Evolutionary conservation across 1,140 invertebrate species (phyloP), one percentile per base, ranked within the genome.

Genomic region (Ooceraea biroi): DNA sequence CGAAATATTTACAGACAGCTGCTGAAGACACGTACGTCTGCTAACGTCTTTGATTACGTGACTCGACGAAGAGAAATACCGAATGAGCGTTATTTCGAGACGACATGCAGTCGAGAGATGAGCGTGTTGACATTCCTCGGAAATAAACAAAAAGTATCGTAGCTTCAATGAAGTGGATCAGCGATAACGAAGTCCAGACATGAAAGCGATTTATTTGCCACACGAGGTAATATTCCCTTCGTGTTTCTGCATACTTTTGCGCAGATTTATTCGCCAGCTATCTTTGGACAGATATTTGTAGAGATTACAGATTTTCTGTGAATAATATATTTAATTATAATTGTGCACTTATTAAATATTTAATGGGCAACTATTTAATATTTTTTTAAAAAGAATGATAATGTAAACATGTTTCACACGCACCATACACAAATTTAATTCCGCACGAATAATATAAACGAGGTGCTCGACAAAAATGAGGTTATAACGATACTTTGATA

Each of bases 111-210:
- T 1, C 3, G 3, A 44, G 25, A 3, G 44, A 69, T 50, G 25
- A 8, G 25, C 14, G 55, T 44, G 72, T 41, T 74, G 72, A 74
- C 72, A 61, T 74, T 74, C 30, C 25, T 27, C 55, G 22, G 25
- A 44, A 10, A 41, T 74, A 74, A 74, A 61, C 41, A 74, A 74
- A 60, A 74, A 74, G 71, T 19, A 25, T 74, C 72, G 11, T 46
- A 46, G 55, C 25, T 60, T 71, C 36, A 36, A 17, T 44, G 55
- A 73, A 74, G 55, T 11, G 22, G 17, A n/a, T 17, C 41, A 52
- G 46, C 12, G 65, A 74, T 61, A 74, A 44, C 17, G 17, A 22
- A 46, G 41, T 19, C 22, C 12, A 46, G 4, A 69, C n/a, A 22
- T 8, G 41, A 58, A 30, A 58, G 52, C 12, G 3, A 11, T 25